A percentile compares a stretch with the other conserved stretches of the same genome.
phyloP scores from a whole-genome alignment of 2,888 invertebrate genomes.

The Nomada ruficornis region DNA sequence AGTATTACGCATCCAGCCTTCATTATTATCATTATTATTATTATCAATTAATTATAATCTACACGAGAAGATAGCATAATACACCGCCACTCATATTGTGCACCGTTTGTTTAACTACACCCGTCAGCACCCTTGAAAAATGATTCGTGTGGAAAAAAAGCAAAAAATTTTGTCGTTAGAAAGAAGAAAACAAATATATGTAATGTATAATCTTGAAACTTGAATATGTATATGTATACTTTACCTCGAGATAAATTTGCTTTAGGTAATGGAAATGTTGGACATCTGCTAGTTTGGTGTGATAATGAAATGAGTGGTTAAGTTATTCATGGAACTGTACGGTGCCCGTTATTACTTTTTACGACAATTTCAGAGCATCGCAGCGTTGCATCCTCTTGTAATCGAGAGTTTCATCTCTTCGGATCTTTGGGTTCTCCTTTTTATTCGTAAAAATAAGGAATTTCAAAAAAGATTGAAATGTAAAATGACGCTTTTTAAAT shows the following conservation, averaged over 20 bases:
- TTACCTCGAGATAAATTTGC: slow-evolving; percentile 51
- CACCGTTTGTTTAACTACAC: slow-evolving; percentile 74
- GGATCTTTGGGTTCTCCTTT: slow-evolving; percentile 45
- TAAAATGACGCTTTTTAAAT: slow-evolving; percentile 71
- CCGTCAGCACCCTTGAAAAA: slow-evolving; percentile 62
- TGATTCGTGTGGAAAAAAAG: slow-evolving; percentile 50
- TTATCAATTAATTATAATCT: slow-evolving; percentile 71
- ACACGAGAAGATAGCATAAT: slow-evolving; percentile 65
- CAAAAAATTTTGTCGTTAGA: slow-evolving; percentile 38
- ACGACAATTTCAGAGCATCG: slow-evolving; percentile 59
- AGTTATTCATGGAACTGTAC: slow-evolving; percentile 58
- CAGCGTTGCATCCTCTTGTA: slow-evolving; percentile 55
- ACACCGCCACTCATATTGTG: slow-evolving; percentile 70
- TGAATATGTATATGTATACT: slow-evolving; percentile 43
- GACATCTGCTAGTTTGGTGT: slow-evolving; percentile 57
- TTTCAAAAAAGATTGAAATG: slow-evolving; percentile 51
- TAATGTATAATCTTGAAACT: slow-evolving; percentile 34
- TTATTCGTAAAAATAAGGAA: slow-evolving; percentile 54
- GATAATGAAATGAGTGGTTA: slow-evolving; percentile 61
- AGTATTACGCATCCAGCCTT: slow-evolving; percentile 78
- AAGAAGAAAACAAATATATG: slow-evolving; percentile 21
- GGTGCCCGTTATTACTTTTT: slow-evolving; percentile 51
- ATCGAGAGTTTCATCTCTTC: slow-evolving; percentile 54
- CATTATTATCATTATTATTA: slow-evolving; percentile 74
- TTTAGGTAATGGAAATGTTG: slow-evolving; percentile 47